A percentile compares a stretch with the other conserved stretches of the same genome.
These are phyloP conservation scores for Condylostylus longicornis DNA, from an alignment of 1,140 invertebrate genomes.

Conservation along the genomic window DNA sequence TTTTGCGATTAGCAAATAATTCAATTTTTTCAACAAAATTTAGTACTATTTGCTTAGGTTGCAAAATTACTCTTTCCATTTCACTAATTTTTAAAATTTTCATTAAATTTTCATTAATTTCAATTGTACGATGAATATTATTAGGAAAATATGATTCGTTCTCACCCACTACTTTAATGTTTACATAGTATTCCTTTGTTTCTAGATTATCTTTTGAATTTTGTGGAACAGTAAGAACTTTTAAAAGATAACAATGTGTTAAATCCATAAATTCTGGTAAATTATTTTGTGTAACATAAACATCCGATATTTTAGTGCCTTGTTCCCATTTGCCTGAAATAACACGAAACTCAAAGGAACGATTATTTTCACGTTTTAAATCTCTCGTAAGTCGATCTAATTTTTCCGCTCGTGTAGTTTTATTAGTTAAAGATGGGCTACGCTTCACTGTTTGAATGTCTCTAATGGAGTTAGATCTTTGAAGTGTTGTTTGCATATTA, in stretches of 20 bases:
- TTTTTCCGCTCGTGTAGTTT: conserved; percentile 22
- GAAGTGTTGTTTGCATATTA: no score
- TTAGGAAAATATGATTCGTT: conserved; percentile 9
- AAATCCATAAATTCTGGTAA: conserved; percentile 25
- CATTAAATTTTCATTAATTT: conserved; percentile 28
- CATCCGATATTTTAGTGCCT: conserved; percentile 27
- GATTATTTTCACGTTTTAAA: conserved; percentile 18
- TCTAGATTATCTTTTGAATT: no score
- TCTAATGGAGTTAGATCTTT: no score
- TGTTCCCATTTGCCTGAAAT: conserved; percentile 22
- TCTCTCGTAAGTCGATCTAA: conserved; percentile 26
- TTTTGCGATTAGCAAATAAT: conserved; percentile 34
- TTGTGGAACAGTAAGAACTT: no score
- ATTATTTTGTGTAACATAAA: conserved; percentile 20
- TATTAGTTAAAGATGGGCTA: no score
- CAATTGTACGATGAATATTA: conserved; percentile 25
- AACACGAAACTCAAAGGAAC: conserved; percentile 23
- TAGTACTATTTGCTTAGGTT: conserved; percentile 21
- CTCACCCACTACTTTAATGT: conserved; percentile 16
- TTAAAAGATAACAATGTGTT: conserved; percentile 22
- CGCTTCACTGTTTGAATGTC: no score
- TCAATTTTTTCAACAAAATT: conserved; percentile 38
- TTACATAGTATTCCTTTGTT: conserved; percentile 28
- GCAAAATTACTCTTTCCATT: conserved; percentile 21
- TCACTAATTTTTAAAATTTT: conserved; percentile 25